These are phyloP conservation scores for Solea senegalensis DNA, from an alignment of 2,113 vertebrate genomes.

Conservation along the genomic window DNA sequence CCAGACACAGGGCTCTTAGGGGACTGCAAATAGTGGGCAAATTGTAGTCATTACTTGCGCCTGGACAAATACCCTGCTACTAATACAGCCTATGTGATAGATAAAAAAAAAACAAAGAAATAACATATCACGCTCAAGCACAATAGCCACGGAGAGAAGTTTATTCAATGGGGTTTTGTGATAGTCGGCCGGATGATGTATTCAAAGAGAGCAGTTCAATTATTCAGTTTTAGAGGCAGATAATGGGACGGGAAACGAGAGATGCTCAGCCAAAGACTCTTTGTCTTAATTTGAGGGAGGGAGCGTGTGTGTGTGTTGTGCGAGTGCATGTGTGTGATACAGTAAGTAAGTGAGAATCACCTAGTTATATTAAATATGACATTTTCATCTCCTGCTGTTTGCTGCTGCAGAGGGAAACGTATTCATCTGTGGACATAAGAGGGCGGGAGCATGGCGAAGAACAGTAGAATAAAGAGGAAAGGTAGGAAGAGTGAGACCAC, in stretches of 20 bases:
- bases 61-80: conserved; percentile 63
- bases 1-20: conserved; percentile 45
- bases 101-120: conserved; percentile 42
- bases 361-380: conserved; percentile 74
- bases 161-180: conserved; percentile 66
- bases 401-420: conserved; percentile 39
- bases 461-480: conserved; percentile 18
- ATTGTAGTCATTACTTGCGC: conserved; percentile 70
- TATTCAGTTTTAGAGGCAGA: conserved; percentile 76
- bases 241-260: conserved; percentile 68
- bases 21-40: conserved; percentile 68
- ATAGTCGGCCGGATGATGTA: conserved; percentile 64
- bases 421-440: conserved; percentile 59
- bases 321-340: conserved; percentile 24
- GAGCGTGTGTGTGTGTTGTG: conserved; percentile 17
- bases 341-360: conserved; percentile 67
- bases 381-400: conserved; percentile 72
- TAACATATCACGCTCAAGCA: conserved; percentile 52
- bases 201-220: conserved; percentile 74
- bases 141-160: conserved; percentile 60
- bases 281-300: conserved; percentile 58
- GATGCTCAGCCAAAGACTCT: conserved; percentile 60
- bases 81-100: conserved; percentile 56
- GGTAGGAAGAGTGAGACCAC: conserved; percentile 30
- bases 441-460: conserved; percentile 13